Evolutionary conservation across 2,888 invertebrate genomes (phyloP).

Genomic region (Coenonympha glycerion): DNA sequence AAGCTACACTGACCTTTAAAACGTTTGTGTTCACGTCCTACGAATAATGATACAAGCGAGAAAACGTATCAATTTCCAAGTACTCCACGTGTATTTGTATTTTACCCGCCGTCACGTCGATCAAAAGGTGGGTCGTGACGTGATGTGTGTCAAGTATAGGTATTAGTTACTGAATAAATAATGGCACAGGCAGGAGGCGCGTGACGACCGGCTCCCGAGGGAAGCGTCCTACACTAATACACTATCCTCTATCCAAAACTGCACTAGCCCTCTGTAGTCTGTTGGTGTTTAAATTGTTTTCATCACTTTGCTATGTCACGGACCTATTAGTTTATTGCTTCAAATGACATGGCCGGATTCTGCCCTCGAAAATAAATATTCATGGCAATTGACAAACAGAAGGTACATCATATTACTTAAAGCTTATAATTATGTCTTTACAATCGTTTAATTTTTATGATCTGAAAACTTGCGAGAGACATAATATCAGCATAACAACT

Average conservation of each 20-base stretch:
- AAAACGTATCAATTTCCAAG: conserved; percentile 13
- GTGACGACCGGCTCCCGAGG: conserved; percentile 29
- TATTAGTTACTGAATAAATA: conserved; percentile 41
- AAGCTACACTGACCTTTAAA: too few relatives aligned
- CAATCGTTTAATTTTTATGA: too few relatives aligned
- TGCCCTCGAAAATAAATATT: too few relatives aligned
- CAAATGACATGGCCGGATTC: too few relatives aligned
- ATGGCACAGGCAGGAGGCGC: conserved; percentile 31
- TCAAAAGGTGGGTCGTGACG: conserved; percentile 31
- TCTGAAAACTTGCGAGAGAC: too few relatives aligned
- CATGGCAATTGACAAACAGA: too few relatives aligned
- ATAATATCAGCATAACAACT: too few relatives aligned
- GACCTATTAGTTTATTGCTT: conserved; percentile 14
- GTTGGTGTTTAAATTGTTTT: conserved; percentile 19
- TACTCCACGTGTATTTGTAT: conserved; percentile 21
- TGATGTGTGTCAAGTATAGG: conserved; percentile 38
- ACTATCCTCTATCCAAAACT: conserved; percentile 17
- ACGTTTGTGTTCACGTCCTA: too few relatives aligned
- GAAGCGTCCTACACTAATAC: conserved; percentile 18
- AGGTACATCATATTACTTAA: too few relatives aligned
- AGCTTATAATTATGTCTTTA: too few relatives aligned
- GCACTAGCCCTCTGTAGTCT: conserved; percentile 15
- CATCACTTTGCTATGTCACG: conserved; percentile 12
- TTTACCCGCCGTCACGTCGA: conserved; percentile 26
- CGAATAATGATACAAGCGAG: not conserved